Evolutionary conservation across 92 coral and sea anemone genomes (phyloP).

Genomic region (Siderastrea radians): DNA sequence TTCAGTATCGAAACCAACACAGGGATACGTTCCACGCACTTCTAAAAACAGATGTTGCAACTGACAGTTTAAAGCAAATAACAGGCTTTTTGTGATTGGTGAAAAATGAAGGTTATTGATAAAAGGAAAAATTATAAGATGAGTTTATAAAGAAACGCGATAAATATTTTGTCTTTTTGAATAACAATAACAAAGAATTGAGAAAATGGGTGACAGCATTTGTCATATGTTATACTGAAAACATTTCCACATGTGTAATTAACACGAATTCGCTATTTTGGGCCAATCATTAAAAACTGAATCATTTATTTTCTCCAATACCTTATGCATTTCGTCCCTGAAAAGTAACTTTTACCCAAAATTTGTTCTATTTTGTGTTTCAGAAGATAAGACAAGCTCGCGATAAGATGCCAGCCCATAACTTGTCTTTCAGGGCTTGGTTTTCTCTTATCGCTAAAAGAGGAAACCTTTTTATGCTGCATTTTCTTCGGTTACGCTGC

Average conservation of each 20-base stretch:
- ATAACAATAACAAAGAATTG: neutral
- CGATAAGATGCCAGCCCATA: too few species aligned
- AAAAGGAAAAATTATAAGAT: slow-evolving; percentile 3
- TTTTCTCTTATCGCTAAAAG: too few species aligned
- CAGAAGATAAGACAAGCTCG: too few species aligned
- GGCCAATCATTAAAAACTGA: neutral
- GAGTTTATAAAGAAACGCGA: neutral
- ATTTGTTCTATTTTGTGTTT: too few species aligned
- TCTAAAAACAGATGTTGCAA: slow-evolving; percentile 23
- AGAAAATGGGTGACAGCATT: neutral
- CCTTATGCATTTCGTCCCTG: too few species aligned
- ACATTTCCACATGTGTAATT: neutral
- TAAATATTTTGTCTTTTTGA: neutral
- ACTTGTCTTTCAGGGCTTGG: too few species aligned
- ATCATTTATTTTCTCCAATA: too few species aligned
- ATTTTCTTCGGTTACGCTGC: too few species aligned
- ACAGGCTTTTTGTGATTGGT: slow-evolving; percentile 30
- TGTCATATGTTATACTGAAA: neutral
- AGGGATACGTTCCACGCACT: neutral
- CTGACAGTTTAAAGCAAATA: slow-evolving; percentile 20
- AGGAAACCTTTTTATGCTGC: too few species aligned
- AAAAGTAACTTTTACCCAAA: too few species aligned
- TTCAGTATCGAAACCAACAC: neutral
- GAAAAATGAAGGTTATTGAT: slow-evolving; percentile 9
- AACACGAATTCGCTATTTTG: neutral